Conservation (phyloP, 2,113 vertebrate species). For the Pollimyrus isidori region DNA sequence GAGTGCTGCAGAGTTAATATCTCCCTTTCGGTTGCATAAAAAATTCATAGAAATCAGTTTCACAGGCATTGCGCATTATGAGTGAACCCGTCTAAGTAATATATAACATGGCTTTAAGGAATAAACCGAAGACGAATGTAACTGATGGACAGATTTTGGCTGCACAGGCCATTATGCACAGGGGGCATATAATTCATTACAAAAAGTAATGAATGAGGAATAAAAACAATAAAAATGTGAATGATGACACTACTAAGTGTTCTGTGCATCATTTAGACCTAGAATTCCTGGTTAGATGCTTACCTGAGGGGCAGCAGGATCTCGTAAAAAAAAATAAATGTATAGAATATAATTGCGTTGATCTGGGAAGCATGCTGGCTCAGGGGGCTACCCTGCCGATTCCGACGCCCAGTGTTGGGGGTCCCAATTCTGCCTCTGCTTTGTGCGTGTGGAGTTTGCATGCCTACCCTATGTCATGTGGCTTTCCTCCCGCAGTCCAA, state of each 20-base stretch:
- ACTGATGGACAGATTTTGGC: neutral
- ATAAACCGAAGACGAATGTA: neutral
- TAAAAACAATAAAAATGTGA: neutral
- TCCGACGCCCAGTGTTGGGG: neutral
- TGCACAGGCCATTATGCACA: neutral
- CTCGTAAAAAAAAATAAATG: neutral
- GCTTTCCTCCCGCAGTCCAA: neutral
- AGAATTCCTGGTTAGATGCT: neutral
- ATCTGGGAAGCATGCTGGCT: neutral
- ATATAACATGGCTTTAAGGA: neutral
- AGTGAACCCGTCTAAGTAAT: neutral
- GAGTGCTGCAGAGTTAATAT: neutral
- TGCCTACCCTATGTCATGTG: neutral
- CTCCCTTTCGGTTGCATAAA: neutral
- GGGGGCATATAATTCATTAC: neutral
- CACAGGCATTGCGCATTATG: neutral
- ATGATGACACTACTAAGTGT: neutral
- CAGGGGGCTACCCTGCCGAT: neutral
- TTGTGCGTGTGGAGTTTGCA: neutral
- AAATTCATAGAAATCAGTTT: slow-evolving; percentile 2
- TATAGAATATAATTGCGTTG: neutral
- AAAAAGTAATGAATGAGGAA: neutral
- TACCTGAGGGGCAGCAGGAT: neutral
- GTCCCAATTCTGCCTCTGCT: neutral
- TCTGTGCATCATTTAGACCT: neutral